These are phyloP conservation scores for Heliconius ethilla DNA, from an alignment of 2,888 invertebrate genomes.

Conservation along the genomic window DNA sequence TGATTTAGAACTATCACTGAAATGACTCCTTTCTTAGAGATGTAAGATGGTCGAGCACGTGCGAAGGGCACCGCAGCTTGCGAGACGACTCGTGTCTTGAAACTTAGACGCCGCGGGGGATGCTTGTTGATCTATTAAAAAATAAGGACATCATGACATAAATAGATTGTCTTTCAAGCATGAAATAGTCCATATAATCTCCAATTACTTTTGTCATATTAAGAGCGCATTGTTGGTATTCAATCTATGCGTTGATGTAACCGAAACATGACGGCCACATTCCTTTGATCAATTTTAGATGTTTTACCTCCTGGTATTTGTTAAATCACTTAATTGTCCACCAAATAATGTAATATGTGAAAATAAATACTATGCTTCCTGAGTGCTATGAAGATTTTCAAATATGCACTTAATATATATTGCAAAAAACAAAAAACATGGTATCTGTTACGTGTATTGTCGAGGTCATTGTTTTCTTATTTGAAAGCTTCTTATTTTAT, in stretches of 20 bases:
- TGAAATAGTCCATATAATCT: conserved; percentile 56
- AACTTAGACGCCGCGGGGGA: conserved; percentile 77
- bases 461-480: conserved; percentile 52
- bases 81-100: conserved; percentile 73
- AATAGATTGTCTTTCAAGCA: conserved; percentile 76
- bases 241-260: conserved; percentile 75
- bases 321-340: conserved; percentile 32
- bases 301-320: conserved; percentile 58
- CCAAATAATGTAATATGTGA: conserved; percentile 48
- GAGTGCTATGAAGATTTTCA: conserved; percentile 51
- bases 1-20: conserved; percentile 25
- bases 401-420: conserved; percentile 64
- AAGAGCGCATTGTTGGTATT: conserved; percentile 58
- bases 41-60: conserved; percentile 63
- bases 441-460: conserved; percentile 76
- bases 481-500: conserved; percentile 17
- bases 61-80: conserved; percentile 70
- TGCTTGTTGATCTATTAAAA: conserved; percentile 80
- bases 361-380: conserved; percentile 50
- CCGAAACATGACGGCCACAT: conserved; percentile 81
- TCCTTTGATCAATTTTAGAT: conserved; percentile 74
- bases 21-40: conserved; percentile 28
- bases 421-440: conserved; percentile 78
- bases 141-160: conserved; percentile 81
- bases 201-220: conserved; percentile 60